A percentile compares a stretch with the other conserved stretches of the same genome.
phyloP scores from a whole-genome alignment of 2,888 invertebrate species.

The Diogma glabrata region DNA sequence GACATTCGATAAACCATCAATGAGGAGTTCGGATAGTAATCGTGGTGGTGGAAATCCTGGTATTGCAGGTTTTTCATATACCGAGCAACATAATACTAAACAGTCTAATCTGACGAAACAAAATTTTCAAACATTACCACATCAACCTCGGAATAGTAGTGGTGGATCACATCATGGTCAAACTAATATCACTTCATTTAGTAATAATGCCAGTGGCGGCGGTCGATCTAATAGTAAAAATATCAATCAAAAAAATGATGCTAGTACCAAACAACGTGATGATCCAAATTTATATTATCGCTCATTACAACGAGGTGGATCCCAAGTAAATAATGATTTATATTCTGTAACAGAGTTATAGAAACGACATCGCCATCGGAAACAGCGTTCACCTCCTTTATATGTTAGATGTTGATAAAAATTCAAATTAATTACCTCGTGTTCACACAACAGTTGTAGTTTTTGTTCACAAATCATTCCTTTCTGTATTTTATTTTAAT shows the following conservation, averaged over 20 bases:
- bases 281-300: slow-evolving; percentile 30
- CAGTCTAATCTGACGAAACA: slow-evolving; percentile 8
- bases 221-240: background rate
- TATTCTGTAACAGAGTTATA: slow-evolving; percentile 67
- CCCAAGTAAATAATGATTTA: slow-evolving; percentile 43
- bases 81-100: slow-evolving; percentile 26
- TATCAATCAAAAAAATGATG: slow-evolving; percentile 4
- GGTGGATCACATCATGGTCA: slow-evolving; percentile 13
- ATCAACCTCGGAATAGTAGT: slow-evolving; percentile 13
- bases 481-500: no score
- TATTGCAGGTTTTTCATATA: slow-evolving; percentile 24
- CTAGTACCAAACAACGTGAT: slow-evolving; percentile 14
- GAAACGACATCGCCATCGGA: slow-evolving; percentile 22
- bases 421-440: no score
- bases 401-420: slow-evolving; percentile 1
- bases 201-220: background rate
- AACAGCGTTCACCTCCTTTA: slow-evolving; percentile 1
- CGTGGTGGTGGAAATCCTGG: slow-evolving; percentile 8
- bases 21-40: slow-evolving; percentile 6
- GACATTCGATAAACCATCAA: slow-evolving; percentile 6
- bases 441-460: no score
- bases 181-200: slow-evolving; percentile 5
- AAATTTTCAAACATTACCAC: slow-evolving; percentile 12
- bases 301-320: slow-evolving; percentile 39
- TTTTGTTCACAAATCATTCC: no score